Base-by-base conservation (phyloP, 2,113 vertebrate species). In the Menura novaehollandiae region DNA sequence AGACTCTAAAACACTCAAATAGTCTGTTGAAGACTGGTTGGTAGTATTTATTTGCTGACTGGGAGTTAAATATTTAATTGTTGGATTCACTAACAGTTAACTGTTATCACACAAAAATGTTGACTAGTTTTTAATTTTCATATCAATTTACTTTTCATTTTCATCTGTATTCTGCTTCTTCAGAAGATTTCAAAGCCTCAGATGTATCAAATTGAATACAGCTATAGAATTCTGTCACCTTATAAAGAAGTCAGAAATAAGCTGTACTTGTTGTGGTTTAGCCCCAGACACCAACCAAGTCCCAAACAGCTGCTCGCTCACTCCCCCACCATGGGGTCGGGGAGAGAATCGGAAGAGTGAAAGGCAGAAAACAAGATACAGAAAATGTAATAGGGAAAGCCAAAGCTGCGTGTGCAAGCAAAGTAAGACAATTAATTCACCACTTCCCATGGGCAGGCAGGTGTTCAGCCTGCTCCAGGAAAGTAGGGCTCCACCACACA, bases 261-360 rank as follows among this genome's bases (percentile, higher is more conserved):
- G 1, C 6, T 63, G 2, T 22, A 35, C 3, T 52, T 66, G 24
- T 28, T 49, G 28, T 52, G 46, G 46, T 46, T 41, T 32, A 60
- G 47, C 16, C 1, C 3, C 20, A 46, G 46, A 22, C 37, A 46
- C 24, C 39, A 59, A 11, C 19, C 23, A 17, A 47, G 28, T 13
- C n/a, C 11, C 69, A 46, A 0, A 0, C 3, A 44, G 22, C 22
- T 27, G 8, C 23, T 37, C 0, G 0, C 28, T 44, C 35, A 16
- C 18, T 74, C 11, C 28, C 11, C 7, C 32, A 26, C 9, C n/a
- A 30, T 7, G 24, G 11, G 16, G 41, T 0, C 11, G 6, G 15
- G 53, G 23, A 53, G 39, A 67, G 15, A 74, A n/a, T 4, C 10
- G 12, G 28, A 46, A 75, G 64, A 9, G 13, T 30, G 46, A 46